Conservation (phyloP, 2,113 vertebrate genomes). For the Clarias batrachus region DNA sequence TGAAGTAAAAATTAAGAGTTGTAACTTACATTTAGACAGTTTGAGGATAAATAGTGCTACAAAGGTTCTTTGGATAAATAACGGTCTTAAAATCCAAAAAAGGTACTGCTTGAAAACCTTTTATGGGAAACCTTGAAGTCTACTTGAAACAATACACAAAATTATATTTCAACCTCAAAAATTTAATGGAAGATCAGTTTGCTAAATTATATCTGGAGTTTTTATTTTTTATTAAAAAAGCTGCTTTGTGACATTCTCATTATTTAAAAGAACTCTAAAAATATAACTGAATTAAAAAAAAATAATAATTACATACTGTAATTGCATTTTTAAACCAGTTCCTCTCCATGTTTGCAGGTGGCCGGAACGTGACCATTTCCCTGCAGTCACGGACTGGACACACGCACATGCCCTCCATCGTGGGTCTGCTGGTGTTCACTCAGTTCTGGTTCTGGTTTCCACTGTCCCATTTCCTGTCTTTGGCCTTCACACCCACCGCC, state of each 20-base stretch:
- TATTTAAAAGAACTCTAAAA: no score
- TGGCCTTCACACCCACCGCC: slow-evolving; percentile 96
- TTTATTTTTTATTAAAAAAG: no score
- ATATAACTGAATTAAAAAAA: no score
- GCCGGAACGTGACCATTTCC: slow-evolving; percentile 95
- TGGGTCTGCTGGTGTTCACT: slow-evolving; percentile 96
- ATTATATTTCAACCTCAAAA: background rate
- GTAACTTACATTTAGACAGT: background rate
- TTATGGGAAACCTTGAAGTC: background rate
- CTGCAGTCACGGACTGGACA: slow-evolving; percentile 97
- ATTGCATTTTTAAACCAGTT: background rate
- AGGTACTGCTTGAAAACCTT: background rate
- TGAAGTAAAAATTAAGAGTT: background rate
- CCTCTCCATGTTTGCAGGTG: slow-evolving; percentile 74
- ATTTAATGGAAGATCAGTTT: background rate
- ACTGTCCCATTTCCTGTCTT: slow-evolving; percentile 91
- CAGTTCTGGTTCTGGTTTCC: slow-evolving; percentile 99
- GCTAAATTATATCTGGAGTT: background rate
- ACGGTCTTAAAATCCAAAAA: background rate
- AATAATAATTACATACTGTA: no score
- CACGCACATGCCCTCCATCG: slow-evolving; percentile 97
- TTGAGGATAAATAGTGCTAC: background rate
- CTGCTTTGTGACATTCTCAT: no score
- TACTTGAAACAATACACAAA: background rate
- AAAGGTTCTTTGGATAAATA: background rate